Base-by-base conservation (phyloP, 2,797 vertebrate genomes). In the Spheniscus humboldti region DNA sequence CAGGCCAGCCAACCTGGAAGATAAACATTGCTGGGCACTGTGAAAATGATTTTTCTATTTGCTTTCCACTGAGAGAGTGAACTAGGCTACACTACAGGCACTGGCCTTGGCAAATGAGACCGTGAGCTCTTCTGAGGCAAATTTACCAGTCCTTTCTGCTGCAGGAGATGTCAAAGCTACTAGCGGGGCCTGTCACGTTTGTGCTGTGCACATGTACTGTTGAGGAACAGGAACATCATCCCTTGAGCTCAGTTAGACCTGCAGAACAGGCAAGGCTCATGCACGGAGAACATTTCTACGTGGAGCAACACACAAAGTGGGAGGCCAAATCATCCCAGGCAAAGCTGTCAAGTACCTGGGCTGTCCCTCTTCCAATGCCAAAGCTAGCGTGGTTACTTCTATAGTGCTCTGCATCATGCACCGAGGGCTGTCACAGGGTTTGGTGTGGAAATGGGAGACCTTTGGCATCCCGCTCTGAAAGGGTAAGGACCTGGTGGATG, bases 1-100 rank as follows among this genome's bases (percentile, higher is more conserved):
- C 80, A 96, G 64, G 78, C 95, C 91, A 97, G 93, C 92, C 94
- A 97, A 52, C 97, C 97, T 96, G 93, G 92, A 97, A 97, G 97
- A 96, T 81, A 98, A 97, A 97, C 96, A 97, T 52, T 91, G 93
- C 89, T 72, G 82, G 95, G 89, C 92, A 97, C 91, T 62, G 93
- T 5, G 50, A 93, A 92, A 95, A 95, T 91, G 76, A 94, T 76
- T 96, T 95, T 97, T 97, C 92, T 90, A 90, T 96, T 97, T 79
- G 83, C 91, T 96, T 86, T 96, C 92, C 60, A 53, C 77, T 77
- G 87, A 82, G 86, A 95, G 57, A 86, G 72, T 22, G 86, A 91
- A 95, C 72, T 39, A 43, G 57, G 50, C 82, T 94, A 27, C 33
- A 67, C 60, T 74, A 37, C 2, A 75, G 81, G 84, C 88, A 87